A percentile compares a stretch with the other conserved stretches of the same genome.
phyloP scores from a whole-genome alignment of 1,140 invertebrate genomes.

The Teleogryllus occipitalis region DNA sequence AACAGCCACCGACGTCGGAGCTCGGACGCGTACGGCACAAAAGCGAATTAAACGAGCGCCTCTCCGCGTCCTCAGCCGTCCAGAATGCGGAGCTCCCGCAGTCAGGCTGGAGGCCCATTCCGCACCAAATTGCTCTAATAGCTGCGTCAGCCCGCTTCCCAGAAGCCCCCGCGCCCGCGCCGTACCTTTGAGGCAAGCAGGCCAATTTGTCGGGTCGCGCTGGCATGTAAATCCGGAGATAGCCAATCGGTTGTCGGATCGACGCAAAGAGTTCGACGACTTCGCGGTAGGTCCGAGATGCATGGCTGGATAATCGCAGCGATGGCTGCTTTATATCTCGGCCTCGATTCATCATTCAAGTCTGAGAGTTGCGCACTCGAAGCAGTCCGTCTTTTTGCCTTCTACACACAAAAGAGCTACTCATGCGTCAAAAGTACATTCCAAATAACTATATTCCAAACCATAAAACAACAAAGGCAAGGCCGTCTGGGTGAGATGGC shows the following conservation, averaged over 20 bases:
- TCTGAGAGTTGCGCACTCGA: too few species aligned
- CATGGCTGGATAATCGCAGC: too few species aligned
- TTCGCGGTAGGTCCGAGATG: background rate
- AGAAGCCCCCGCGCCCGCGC: background rate
- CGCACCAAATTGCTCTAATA: background rate
- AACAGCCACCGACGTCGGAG: background rate
- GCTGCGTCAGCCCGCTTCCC: background rate
- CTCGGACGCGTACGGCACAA: background rate
- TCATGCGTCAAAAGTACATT: background rate
- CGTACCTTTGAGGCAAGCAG: background rate
- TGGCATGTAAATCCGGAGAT: background rate
- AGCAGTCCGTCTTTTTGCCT: too few species aligned
- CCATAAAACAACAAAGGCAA: background rate
- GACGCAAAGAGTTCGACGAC: background rate
- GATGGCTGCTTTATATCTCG: too few species aligned
- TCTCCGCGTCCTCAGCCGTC: background rate
- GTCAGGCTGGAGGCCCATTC: background rate
- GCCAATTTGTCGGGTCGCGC: background rate
- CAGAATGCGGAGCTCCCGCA: background rate
- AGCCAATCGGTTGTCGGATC: background rate
- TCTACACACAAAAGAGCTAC: background rate
- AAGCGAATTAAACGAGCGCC: background rate
- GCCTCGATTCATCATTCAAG: too few species aligned
- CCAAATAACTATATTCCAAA: background rate
- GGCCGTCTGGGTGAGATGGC: background rate